Conservation (phyloP, 2,113 vertebrate genomes). For the Esox niger region DNA sequence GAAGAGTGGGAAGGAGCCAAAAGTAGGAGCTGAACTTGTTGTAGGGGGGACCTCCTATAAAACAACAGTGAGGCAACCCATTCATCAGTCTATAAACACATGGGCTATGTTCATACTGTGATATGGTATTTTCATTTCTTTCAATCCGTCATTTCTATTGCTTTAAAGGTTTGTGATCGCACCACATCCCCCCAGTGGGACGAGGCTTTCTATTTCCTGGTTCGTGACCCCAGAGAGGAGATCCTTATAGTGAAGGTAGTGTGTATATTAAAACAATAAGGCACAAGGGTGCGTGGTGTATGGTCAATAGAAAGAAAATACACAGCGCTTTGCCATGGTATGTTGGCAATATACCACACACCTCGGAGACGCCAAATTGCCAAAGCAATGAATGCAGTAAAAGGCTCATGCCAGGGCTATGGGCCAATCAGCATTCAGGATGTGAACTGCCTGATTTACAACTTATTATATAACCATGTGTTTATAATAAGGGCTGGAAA, state of each 20-base stretch:
- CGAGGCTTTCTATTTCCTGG: slow-evolving; percentile 80
- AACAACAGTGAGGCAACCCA: slow-evolving; percentile 75
- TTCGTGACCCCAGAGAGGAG: slow-evolving; percentile 78
- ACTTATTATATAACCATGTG: no score
- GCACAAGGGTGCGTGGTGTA: no score
- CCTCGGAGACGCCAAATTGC: no score
- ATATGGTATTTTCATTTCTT: not conserved
- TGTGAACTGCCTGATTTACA: no score
- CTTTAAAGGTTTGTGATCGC: slow-evolving; percentile 74
- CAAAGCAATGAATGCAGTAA: no score
- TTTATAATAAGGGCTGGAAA: not conserved
- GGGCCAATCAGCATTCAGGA: no score
- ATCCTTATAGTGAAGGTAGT: slow-evolving; percentile 84
- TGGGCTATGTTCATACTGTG: no score
- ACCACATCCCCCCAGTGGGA: slow-evolving; percentile 80
- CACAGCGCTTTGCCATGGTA: no score
- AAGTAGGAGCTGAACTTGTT: slow-evolving; percentile 73
- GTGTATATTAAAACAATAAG: no score
- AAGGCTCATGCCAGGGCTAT: no score
- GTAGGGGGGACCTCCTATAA: slow-evolving; percentile 72
- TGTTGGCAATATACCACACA: no score
- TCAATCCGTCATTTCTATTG: not conserved
- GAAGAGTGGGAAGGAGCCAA: slow-evolving; percentile 84
- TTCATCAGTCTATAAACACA: not conserved
- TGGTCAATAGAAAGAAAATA: no score